These are phyloP conservation scores for Synergus laeviventris DNA, from an alignment of 2,888 invertebrate species.

Conservation along the genomic window DNA sequence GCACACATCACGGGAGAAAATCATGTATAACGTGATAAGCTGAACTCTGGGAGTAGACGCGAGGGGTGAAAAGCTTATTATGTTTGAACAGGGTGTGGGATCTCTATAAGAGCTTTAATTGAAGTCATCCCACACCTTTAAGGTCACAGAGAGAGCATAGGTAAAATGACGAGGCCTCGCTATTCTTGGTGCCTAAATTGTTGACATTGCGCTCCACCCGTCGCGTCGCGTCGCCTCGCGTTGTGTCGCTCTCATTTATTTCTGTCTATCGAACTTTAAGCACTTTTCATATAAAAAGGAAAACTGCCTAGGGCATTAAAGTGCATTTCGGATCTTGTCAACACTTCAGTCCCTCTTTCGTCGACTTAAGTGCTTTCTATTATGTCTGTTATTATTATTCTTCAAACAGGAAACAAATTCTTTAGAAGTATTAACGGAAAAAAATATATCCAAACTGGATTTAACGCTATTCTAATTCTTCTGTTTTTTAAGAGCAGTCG, in stretches of 20 bases:
- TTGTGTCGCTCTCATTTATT: too few species aligned
- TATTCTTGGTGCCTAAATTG: conserved; percentile 68
- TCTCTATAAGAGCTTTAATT: conserved; percentile 67
- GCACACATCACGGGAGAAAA: conserved; percentile 48
- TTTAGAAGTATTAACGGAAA: neutral
- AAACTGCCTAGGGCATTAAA: neutral
- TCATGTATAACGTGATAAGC: conserved; percentile 53
- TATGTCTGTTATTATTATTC: neutral
- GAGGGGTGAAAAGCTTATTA: conserved; percentile 61
- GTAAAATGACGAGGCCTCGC: conserved; percentile 57
- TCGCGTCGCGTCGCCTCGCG: conserved; percentile 5
- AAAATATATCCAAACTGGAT: neutral
- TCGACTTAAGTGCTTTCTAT: neutral
- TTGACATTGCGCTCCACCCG: conserved; percentile 64
- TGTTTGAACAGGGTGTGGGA: conserved; percentile 70
- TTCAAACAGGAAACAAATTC: neutral
- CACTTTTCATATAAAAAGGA: conserved; percentile 1
- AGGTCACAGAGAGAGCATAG: conserved; percentile 56
- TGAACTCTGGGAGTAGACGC: conserved; percentile 45
- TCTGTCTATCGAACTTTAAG: conserved; percentile 2
- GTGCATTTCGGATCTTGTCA: neutral
- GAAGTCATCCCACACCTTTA: conserved; percentile 61
- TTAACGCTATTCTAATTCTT: neutral
- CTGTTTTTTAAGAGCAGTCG: neutral
- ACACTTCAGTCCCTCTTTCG: conserved; percentile 8